Evolutionary conservation across 2,113 vertebrate genomes (phyloP).

Genomic region (Hydrolagus affinis): DNA sequence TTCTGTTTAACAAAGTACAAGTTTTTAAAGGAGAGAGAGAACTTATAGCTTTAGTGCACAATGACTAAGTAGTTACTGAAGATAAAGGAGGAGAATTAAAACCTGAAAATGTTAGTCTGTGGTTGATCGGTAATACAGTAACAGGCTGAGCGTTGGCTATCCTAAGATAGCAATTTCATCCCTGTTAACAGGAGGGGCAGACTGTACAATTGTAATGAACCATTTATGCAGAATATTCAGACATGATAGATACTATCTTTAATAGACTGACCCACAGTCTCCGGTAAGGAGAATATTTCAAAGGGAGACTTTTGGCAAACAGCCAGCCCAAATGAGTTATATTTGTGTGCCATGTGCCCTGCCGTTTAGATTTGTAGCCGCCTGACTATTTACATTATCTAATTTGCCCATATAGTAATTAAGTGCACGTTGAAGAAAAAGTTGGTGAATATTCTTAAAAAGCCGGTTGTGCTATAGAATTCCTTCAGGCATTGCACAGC

Average conservation of each 20-base stretch:
- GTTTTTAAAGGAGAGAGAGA: not conserved
- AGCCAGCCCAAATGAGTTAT: not conserved
- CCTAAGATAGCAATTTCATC: too few relatives aligned
- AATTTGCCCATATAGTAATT: not conserved
- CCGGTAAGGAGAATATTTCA: constrained; percentile 4
- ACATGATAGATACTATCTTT: not conserved
- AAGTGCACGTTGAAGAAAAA: not conserved
- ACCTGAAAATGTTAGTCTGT: not conserved
- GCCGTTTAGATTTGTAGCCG: not conserved
- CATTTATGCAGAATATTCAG: not conserved
- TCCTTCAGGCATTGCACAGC: too few relatives aligned
- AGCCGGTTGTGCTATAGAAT: too few relatives aligned
- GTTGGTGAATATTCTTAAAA: too few relatives aligned
- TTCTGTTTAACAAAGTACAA: too few relatives aligned
- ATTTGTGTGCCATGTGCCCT: not conserved
- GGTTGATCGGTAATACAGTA: not conserved
- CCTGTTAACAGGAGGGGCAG: not conserved
- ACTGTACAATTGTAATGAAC: not conserved
- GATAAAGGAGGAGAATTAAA: not conserved
- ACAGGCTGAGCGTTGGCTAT: too few relatives aligned
- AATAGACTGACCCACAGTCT: not conserved
- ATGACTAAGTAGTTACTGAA: not conserved
- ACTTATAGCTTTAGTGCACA: not conserved
- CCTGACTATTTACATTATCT: not conserved
- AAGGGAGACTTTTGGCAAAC: constrained; percentile 1